Percentiles rank a stretch among this genome's conserved stretches.
Conservation (phyloP, 2,113 vertebrate genomes). For the Hippocampus guttulatus region DNA sequence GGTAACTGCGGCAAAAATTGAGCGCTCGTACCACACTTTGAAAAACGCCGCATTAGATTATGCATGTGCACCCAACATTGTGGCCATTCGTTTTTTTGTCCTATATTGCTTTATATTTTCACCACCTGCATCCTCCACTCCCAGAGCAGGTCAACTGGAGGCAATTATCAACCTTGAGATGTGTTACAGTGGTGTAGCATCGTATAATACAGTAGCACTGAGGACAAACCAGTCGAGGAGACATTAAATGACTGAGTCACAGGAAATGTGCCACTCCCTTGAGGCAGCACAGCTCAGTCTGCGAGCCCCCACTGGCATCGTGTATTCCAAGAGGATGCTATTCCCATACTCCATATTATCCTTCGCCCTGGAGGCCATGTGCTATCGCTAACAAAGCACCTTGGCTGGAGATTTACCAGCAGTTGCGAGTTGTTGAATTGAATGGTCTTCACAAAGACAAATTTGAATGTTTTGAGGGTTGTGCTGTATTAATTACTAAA, state of each 20-base stretch:
- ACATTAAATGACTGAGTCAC: conserved; percentile 52
- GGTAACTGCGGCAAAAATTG: too few species aligned
- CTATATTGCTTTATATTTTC: background rate
- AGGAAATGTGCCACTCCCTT: conserved; percentile 45
- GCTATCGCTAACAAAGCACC: conserved; percentile 40
- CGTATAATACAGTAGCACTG: conserved; percentile 13
- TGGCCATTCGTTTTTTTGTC: background rate
- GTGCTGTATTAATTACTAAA: background rate
- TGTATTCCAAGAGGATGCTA: conserved; percentile 52
- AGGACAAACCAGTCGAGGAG: conserved; percentile 30
- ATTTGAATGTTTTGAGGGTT: background rate
- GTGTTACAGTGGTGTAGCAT: background rate
- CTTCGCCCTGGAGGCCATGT: conserved; percentile 24
- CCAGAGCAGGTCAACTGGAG: background rate
- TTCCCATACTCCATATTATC: conserved; percentile 40
- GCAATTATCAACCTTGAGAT: background rate
- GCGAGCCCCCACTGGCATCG: conserved; percentile 19
- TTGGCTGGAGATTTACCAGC: conserved; percentile 32
- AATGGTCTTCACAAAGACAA: background rate
- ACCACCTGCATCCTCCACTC: background rate
- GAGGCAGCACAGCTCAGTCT: conserved; percentile 28
- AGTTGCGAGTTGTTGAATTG: background rate
- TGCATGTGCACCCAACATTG: background rate
- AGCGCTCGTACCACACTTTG: background rate
- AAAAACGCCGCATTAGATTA: background rate